Evolutionary conservation across 2,888 invertebrate genomes (phyloP).

Genomic region (Nomada lathburiana): DNA sequence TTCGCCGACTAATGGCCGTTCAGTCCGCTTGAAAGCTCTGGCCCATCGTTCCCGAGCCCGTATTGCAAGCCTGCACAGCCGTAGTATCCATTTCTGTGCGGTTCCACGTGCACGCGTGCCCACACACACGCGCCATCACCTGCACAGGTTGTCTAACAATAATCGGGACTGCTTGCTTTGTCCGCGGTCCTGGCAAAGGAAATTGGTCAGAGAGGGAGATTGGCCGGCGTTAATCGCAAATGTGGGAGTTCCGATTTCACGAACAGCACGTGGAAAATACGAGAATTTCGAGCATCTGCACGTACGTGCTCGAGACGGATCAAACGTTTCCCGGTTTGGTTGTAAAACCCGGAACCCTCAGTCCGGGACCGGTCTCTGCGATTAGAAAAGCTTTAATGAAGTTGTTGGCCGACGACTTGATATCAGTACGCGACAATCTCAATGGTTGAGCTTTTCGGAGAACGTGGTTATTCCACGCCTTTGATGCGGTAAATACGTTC

Average conservation of each 20-base stretch:
- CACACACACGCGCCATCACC: background rate
- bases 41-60: conserved; percentile 51
- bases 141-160: conserved; percentile 34
- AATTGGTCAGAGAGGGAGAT: conserved; percentile 45
- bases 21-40: conserved; percentile 70
- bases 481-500: background rate
- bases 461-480: background rate
- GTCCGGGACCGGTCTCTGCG: background rate
- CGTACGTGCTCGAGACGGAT: conserved; percentile 19
- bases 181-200: conserved; percentile 36
- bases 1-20: conserved; percentile 75
- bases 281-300: conserved; percentile 18
- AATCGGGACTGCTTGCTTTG: conserved; percentile 46
- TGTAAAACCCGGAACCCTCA: conserved; percentile 20
- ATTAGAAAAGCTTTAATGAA: conserved; percentile 33
- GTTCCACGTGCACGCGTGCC: background rate
- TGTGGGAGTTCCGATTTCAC: conserved; percentile 47
- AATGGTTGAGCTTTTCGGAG: background rate
- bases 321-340: conserved; percentile 23
- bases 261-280: conserved; percentile 13
- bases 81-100: conserved; percentile 45
- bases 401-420: background rate
- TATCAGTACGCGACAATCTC: background rate
- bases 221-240: conserved; percentile 51
- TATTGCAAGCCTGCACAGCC: conserved; percentile 40